Percentiles rank a stretch among this genome's conserved stretches.
phyloP scores from a whole-genome alignment of 2,797 vertebrate genomes.

The Lepus oiostolus region DNA sequence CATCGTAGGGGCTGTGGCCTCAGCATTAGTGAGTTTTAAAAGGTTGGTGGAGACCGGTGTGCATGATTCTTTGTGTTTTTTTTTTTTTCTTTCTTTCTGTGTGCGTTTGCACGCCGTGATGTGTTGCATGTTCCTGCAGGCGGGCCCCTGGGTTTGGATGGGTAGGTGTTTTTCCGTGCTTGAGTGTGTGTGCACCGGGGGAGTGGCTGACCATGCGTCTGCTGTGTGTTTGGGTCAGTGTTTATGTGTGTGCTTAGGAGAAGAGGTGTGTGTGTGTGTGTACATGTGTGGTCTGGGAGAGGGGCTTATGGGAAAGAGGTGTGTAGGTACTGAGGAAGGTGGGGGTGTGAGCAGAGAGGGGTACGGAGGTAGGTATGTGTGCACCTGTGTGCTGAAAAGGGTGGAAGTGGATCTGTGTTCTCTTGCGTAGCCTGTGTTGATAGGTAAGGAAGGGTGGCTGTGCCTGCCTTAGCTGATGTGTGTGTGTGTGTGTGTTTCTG shows the following conservation, averaged over 20 bases:
- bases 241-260: slow-evolving; percentile 40
- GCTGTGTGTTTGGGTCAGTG: slow-evolving; percentile 56
- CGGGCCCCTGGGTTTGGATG: slow-evolving; percentile 65
- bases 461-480: neutral
- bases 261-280: slow-evolving; percentile 45
- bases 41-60: slow-evolving; percentile 54
- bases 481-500: slow-evolving; percentile 31
- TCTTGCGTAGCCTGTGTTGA: slow-evolving; percentile 16
- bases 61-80: slow-evolving; percentile 75
- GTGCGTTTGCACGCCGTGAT: neutral
- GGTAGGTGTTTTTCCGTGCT: slow-evolving; percentile 67
- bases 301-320: slow-evolving; percentile 52
- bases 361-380: neutral
- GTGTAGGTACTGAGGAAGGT: slow-evolving; percentile 31
- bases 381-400: slow-evolving; percentile 3
- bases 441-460: neutral
- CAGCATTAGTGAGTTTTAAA: slow-evolving; percentile 75
- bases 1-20: neutral
- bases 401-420: slow-evolving; percentile 22
- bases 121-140: slow-evolving; percentile 69
- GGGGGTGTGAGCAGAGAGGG: slow-evolving; percentile 31
- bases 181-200: neutral
- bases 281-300: slow-evolving; percentile 13
- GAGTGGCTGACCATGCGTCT: neutral
- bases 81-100: slow-evolving; percentile 58